phyloP scores from a whole-genome alignment of 2,797 vertebrate genomes.

The Knipowitschia caucasica region DNA sequence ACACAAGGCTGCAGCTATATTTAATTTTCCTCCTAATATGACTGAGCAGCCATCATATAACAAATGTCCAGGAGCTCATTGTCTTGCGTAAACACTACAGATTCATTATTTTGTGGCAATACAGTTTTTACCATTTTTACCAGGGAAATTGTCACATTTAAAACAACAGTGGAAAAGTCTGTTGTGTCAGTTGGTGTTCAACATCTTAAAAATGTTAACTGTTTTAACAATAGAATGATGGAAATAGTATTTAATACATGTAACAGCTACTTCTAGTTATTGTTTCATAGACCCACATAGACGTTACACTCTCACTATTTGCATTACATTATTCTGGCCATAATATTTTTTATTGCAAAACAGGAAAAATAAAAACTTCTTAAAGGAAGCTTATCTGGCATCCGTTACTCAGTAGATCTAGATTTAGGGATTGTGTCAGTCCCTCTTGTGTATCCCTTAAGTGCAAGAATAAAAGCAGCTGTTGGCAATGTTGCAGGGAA shows the following conservation, averaged over 20 bases:
- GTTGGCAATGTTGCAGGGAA: constrained; percentile 53
- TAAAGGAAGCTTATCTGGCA: constrained; percentile 25
- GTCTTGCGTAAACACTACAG: constrained; percentile 62
- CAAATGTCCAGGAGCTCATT: constrained; percentile 54
- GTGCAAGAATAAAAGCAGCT: constrained; percentile 62
- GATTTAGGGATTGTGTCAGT: constrained; percentile 53
- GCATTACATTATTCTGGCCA: neutral
- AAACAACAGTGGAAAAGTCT: too few relatives aligned
- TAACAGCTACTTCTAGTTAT: too few relatives aligned
- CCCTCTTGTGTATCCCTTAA: constrained; percentile 41
- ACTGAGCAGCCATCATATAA: constrained; percentile 57
- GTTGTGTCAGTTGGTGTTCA: too few relatives aligned
- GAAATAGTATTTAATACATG: too few relatives aligned
- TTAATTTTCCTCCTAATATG: constrained; percentile 74
- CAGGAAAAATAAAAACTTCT: constrained; percentile 11
- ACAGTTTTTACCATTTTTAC: too few relatives aligned
- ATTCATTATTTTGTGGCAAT: too few relatives aligned
- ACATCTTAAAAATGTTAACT: too few relatives aligned
- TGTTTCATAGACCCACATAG: constrained; percentile 19
- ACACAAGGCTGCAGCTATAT: constrained; percentile 60
- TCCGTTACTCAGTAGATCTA: constrained; percentile 43
- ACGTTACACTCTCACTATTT: neutral
- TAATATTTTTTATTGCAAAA: neutral
- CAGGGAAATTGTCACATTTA: too few relatives aligned
- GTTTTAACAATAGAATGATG: constrained; percentile 34